Base-by-base conservation (phyloP, 2,113 vertebrate species). In the Lutjanus erythropterus region DNA sequence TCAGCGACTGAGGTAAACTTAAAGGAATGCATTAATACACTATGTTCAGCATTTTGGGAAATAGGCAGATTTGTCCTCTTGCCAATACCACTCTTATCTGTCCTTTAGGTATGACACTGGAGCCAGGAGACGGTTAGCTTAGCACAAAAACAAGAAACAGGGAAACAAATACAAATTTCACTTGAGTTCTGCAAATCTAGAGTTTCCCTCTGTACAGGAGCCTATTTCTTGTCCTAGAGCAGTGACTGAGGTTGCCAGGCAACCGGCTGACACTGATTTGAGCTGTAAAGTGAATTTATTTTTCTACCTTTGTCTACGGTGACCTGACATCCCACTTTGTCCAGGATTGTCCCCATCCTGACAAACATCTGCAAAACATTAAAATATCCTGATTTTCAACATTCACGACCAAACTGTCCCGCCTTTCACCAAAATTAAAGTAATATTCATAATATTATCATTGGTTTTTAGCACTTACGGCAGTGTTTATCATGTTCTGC, bases 1-100 rank as follows among this genome's bases (percentile, higher is more conserved):
- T 53, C 49, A 59, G 33, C 31, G 11, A 58, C 68, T 72, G 64
- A 89, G 76, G 47, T 81, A 31, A 84, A 52, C 52, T 62, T 66
- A 58, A 84, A 47, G 46, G 62, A 65, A 55, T 4, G 69, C n/a
- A n/a, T n/a, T n/a, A n/a, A n/a, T n/a, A n/a, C n/a, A n/a, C n/a
- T n/a, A n/a, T n/a, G n/a, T 58, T 71, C 29, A 39, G 50, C 21
- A 60, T 9, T 6, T 47, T 10, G 25, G 47, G 67, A 61, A 42
- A 59, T 5, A 31, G 14, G 42, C 50, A 29, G 14, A 42, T 64
- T 68, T 3, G 6, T 52, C 12, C 74, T 72, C 46, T 62, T 50
- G 60, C 14, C 23, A 65, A 75, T 9, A 18, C 16, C 11, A 41
- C 2, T 12, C 11, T 69, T 56, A 14, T 74, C 2, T 31, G 52